Base-by-base conservation (phyloP, 2,888 invertebrate species). In the Athalia cordata region DNA sequence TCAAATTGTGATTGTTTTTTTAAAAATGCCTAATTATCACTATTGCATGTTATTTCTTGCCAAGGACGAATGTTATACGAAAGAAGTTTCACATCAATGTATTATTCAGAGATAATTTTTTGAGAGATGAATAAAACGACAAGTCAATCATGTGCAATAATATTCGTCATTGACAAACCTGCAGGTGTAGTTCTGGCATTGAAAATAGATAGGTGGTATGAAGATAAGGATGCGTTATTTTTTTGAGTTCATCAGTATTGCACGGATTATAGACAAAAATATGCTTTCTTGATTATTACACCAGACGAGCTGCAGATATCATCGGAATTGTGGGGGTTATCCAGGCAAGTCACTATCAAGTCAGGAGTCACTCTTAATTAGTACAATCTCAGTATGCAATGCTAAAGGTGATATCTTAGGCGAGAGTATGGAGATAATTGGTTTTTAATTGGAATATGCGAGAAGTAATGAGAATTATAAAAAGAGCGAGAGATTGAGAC, bases 391-490 rank as follows among this genome's bases (percentile, higher is more conserved):
- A 29, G 29, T 29, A 29, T 29, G 29, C 29, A 29, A 29, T 29
- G 29, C 29, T 29, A 29, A 55, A 9, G n/a, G 11, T 4, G 55
- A 55, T 9, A 9, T 55, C 4, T 5, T 55, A 11, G n/a, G 49
- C 3, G 13, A 50, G 50, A 67, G 49, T 67, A 67, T 50, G 59
- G 47, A 70, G 50, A 61, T 43, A 67, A 15, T 70, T 2, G 2
- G 29, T 29, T 77, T 77, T 77, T 70, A 77, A 70, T 72, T 47
- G 77, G 43, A 77, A 13, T 77, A 77, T 59, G 13, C 47, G 13
- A 15, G 8, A 43, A 15, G 62, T 47, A 15, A 45, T n/a, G 50
- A 65, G 57, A 61, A 64, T 11, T 11, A 43, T 11, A 43, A 11
- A 45, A 64, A 64, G 49, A 67, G 50, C 49, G 45, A n/a, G 6